Evolutionary conservation across 1,140 invertebrate genomes (phyloP).

Genomic region (Drosophila quadrilineata): DNA sequence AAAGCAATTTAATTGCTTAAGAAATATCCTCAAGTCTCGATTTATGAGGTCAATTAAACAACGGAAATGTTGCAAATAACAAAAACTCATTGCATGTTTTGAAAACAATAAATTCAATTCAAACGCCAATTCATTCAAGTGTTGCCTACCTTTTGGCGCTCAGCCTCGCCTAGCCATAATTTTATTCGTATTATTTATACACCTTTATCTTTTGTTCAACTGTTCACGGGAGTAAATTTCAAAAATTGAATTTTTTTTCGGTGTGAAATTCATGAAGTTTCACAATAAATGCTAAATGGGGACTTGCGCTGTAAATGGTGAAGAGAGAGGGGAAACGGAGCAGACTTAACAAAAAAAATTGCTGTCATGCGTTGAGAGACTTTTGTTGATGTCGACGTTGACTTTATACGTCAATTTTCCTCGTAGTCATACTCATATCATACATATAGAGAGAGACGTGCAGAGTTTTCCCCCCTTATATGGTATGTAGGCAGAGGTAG

Average conservation of each 20-base stretch:
- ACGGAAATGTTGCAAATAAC: too few species aligned
- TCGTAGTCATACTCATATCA: constrained; percentile 9
- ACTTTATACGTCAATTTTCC: constrained; percentile 76
- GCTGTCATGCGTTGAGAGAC: constrained; percentile 61
- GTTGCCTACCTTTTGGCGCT: constrained; percentile 51
- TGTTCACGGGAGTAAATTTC: constrained; percentile 11
- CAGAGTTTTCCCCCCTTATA: constrained; percentile 64
- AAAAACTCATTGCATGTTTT: too few species aligned
- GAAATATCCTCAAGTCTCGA: background rate
- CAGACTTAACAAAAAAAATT: constrained; percentile 41
- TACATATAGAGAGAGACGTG: constrained; percentile 24
- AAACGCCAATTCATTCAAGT: background rate
- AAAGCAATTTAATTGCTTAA: background rate
- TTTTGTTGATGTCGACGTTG: constrained; percentile 68
- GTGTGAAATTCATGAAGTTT: constrained; percentile 36
- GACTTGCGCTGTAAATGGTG: constrained; percentile 20
- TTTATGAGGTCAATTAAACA: background rate
- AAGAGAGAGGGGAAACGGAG: constrained; percentile 8
- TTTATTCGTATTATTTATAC: too few species aligned
- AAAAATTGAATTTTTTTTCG: constrained; percentile 66
- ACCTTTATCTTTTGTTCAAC: constrained; percentile 20
- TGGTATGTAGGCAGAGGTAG: too few species aligned
- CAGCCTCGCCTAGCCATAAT: too few species aligned
- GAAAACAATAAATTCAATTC: background rate
- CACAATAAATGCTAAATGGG: constrained; percentile 71